These are phyloP conservation scores for Ambastaia sidthimunki DNA, from an alignment of 2,797 vertebrate species.

Conservation along the genomic window DNA sequence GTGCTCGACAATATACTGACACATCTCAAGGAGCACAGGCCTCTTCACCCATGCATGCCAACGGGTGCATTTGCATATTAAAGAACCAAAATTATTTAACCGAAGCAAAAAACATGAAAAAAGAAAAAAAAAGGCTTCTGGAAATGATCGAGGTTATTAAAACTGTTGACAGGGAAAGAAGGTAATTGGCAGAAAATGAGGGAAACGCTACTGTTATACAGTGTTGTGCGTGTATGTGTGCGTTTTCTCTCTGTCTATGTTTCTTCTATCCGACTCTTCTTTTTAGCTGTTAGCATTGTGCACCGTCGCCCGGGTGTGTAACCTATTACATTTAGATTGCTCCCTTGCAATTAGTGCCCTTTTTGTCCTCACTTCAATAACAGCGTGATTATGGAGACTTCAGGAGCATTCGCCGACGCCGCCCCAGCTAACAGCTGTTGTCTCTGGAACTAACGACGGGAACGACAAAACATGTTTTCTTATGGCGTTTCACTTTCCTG, in stretches of 20 bases:
- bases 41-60: slow-evolving; percentile 96
- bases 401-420: slow-evolving; percentile 98
- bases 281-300: slow-evolving; percentile 90
- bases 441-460: slow-evolving; percentile 98
- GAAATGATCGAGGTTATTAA: slow-evolving; percentile 99
- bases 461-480: slow-evolving; percentile 99
- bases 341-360: slow-evolving; percentile 99
- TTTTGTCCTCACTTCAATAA: slow-evolving; percentile 99
- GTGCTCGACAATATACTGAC: slow-evolving; percentile 96
- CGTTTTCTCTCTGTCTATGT: slow-evolving; percentile 44
- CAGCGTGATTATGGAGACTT: slow-evolving; percentile 99
- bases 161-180: slow-evolving; percentile 99
- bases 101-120: slow-evolving; percentile 80
- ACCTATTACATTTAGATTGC: slow-evolving; percentile 99
- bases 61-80: slow-evolving; percentile 97
- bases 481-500: slow-evolving; percentile 93
- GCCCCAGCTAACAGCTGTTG: slow-evolving; percentile 99
- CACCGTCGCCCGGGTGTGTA: slow-evolving; percentile 97
- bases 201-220: slow-evolving; percentile 95
- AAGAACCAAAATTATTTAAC: slow-evolving; percentile 99
- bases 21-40: slow-evolving; percentile 91
- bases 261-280: slow-evolving; percentile 61
- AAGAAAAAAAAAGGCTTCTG: slow-evolving; percentile 92
- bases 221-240: slow-evolving; percentile 76
- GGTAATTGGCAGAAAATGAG: slow-evolving; percentile 99